phyloP scores from a whole-genome alignment of 64 coral and sea anemone genomes.

The Pachyseris speciosa region DNA sequence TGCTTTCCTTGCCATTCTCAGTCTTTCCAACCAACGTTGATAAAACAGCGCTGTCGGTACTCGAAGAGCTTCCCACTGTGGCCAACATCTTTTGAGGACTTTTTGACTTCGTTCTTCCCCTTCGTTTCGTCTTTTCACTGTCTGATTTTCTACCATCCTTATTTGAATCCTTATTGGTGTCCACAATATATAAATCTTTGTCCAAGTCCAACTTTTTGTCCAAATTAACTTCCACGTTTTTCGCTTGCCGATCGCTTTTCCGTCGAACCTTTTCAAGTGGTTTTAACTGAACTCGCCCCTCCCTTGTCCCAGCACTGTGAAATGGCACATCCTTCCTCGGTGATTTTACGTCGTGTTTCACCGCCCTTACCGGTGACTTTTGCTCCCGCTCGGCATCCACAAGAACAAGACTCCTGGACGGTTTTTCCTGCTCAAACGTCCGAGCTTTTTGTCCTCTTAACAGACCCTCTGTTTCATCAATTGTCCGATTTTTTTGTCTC shows the following conservation, averaged over 20 bases:
- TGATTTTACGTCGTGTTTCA: background rate
- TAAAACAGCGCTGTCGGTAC: background rate
- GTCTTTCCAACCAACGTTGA: background rate
- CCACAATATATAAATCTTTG: conserved; percentile 35
- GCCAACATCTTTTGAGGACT: conserved; percentile 1
- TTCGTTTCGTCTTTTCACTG: background rate
- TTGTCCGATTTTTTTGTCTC: conserved; percentile 49
- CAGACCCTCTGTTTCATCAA: conserved; percentile 61
- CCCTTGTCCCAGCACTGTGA: background rate
- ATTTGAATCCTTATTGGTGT: background rate
- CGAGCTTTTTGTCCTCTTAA: conserved; percentile 85
- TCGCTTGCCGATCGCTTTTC: background rate
- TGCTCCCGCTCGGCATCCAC: conserved; percentile 38
- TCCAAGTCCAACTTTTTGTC: background rate
- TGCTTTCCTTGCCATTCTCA: background rate
- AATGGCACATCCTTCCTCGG: background rate
- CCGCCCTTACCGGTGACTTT: conserved; percentile 56
- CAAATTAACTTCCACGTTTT: background rate
- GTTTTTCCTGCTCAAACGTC: conserved; percentile 77
- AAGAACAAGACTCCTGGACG: conserved; percentile 13
- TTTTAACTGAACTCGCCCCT: background rate
- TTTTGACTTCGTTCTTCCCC: background rate
- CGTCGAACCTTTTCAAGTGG: background rate
- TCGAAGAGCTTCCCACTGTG: background rate
- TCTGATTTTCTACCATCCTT: background rate